Percentiles rank a stretch among this genome's conserved stretches.
Conservation (phyloP, 2,888 invertebrate genomes). For the Coelopa pilipes region DNA sequence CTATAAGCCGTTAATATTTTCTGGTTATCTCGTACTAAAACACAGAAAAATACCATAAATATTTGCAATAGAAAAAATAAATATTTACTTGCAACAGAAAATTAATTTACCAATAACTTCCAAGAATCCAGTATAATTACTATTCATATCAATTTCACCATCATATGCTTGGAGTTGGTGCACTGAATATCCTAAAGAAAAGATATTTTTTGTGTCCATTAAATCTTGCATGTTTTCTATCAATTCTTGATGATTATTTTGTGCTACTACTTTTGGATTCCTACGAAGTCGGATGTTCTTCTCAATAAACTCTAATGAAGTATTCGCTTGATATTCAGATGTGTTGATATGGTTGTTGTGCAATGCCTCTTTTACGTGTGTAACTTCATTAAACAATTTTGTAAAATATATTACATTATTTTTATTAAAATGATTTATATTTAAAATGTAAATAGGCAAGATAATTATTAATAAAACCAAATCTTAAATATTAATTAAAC, state of each 20-base stretch:
- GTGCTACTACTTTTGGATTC: slow-evolving; percentile 55
- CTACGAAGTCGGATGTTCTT: slow-evolving; percentile 52
- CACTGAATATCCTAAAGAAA: background rate
- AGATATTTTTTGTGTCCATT: background rate
- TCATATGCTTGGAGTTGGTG: slow-evolving; percentile 70
- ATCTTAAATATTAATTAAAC: too few species aligned
- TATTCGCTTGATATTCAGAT: slow-evolving; percentile 58
- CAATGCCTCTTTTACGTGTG: background rate
- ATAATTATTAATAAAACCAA: too few species aligned
- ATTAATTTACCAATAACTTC: slow-evolving; percentile 80
- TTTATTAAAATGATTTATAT: too few species aligned
- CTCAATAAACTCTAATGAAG: slow-evolving; percentile 59
- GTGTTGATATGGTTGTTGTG: slow-evolving; percentile 57
- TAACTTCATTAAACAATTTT: too few species aligned
- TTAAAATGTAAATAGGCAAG: too few species aligned
- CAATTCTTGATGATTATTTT: slow-evolving; percentile 45
- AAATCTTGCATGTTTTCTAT: slow-evolving; percentile 32
- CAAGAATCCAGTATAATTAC: slow-evolving; percentile 87
- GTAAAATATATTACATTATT: too few species aligned
- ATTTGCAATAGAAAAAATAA: slow-evolving; percentile 1
- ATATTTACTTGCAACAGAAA: background rate
- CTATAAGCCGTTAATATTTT: slow-evolving; percentile 76
- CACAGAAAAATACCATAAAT: slow-evolving; percentile 1
- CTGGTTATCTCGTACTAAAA: slow-evolving; percentile 58
- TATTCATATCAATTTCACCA: slow-evolving; percentile 78